Evolutionary conservation across 1,140 invertebrate species (phyloP).

Genomic region (Drosophila seguyi): DNA sequence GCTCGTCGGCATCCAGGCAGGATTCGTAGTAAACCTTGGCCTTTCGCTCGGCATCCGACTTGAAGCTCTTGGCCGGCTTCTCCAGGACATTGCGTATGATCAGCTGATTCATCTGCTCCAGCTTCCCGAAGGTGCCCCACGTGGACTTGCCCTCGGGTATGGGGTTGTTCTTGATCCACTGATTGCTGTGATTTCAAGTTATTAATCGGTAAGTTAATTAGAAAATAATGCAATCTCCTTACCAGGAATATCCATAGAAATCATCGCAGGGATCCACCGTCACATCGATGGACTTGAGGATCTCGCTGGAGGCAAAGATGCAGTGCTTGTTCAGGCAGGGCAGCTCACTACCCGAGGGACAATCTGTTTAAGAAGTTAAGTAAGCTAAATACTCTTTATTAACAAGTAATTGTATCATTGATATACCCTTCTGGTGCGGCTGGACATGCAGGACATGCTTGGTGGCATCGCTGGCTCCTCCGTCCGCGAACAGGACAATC

Average conservation of each 20-base stretch:
- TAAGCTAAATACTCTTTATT: no score
- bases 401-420: no score
- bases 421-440: constrained; percentile 68
- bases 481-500: constrained; percentile 76
- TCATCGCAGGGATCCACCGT: constrained; percentile 95
- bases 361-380: no score
- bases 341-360: constrained; percentile 53
- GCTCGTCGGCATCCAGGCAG: constrained; percentile 97
- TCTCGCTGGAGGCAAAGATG: constrained; percentile 93
- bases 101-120: constrained; percentile 96
- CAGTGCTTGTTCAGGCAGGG: constrained; percentile 93
- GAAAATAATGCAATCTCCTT: no score
- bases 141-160: constrained; percentile 96
- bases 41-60: constrained; percentile 94
- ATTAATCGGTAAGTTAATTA: no score
- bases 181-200: constrained; percentile 89
- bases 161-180: constrained; percentile 96
- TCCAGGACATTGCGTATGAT: constrained; percentile 96
- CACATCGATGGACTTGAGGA: constrained; percentile 93
- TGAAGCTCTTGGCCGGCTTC: constrained; percentile 87
- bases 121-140: constrained; percentile 97
- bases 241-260: constrained; percentile 97
- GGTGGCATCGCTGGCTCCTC: constrained; percentile 56
- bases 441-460: constrained; percentile 77
- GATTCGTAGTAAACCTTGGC: constrained; percentile 96